Conservation (phyloP, 2,113 vertebrate genomes). For the Gadus chalcogrammus region DNA sequence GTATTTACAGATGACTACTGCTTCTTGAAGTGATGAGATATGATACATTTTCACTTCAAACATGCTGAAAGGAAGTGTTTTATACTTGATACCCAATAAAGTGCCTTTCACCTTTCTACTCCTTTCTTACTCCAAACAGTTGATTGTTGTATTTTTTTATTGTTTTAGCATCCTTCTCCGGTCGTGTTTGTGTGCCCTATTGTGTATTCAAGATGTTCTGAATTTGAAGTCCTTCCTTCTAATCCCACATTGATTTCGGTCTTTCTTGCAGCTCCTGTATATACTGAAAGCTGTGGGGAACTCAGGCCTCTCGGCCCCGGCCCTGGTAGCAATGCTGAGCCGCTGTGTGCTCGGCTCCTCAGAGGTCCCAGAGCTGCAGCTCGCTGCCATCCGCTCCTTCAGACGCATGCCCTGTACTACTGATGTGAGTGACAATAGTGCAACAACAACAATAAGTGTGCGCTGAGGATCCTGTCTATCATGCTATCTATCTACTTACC, state of each 20-base stretch:
- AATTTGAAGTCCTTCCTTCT: not conserved
- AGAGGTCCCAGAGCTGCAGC: slow-evolving; percentile 54
- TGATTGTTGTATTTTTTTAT: too few species aligned
- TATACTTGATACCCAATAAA: too few species aligned
- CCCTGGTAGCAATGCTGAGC: slow-evolving; percentile 64
- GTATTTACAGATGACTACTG: too few species aligned
- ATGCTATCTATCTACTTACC: too few species aligned
- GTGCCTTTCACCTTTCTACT: too few species aligned
- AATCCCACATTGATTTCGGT: not conserved
- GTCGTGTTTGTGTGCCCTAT: not conserved
- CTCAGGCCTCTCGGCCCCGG: slow-evolving; percentile 63
- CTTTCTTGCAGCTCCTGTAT: slow-evolving; percentile 66
- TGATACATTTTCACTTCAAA: too few species aligned
- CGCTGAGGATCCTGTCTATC: too few species aligned
- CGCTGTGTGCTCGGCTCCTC: slow-evolving; percentile 59
- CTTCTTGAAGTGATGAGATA: too few species aligned
- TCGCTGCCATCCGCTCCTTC: slow-evolving; percentile 81
- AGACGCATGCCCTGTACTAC: slow-evolving; percentile 77
- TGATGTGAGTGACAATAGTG: slow-evolving; percentile 64
- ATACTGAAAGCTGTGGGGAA: slow-evolving; percentile 83
- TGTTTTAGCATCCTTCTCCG: not conserved
- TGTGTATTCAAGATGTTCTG: not conserved
- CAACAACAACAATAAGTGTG: too few species aligned
- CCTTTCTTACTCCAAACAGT: too few species aligned
- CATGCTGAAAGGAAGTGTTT: too few species aligned